Conservation (phyloP, 2,888 invertebrate genomes). For the Xylophagus ater region DNA sequence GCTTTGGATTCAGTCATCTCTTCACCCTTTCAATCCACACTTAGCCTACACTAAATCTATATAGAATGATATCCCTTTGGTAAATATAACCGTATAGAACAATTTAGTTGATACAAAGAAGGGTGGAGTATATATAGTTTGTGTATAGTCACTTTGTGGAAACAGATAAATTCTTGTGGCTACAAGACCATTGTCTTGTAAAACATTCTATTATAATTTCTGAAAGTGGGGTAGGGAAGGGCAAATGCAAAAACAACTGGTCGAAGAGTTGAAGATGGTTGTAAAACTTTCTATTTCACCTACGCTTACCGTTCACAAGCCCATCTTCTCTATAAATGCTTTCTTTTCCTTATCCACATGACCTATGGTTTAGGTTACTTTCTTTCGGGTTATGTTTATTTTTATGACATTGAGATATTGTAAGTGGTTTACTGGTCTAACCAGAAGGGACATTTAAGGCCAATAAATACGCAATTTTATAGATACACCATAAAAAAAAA, state of each 20-base stretch:
- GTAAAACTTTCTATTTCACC: slow-evolving; percentile 4
- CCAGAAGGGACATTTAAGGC: slow-evolving; percentile 22
- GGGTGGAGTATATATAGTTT: slow-evolving; percentile 5
- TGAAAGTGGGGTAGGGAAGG: slow-evolving; percentile 1
- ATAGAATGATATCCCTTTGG: no score
- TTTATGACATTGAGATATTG: slow-evolving; percentile 9
- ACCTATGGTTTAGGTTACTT: neutral
- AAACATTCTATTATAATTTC: no score
- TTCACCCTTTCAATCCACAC: neutral
- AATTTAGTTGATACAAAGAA: no score
- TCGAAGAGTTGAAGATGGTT: neutral
- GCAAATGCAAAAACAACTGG: neutral
- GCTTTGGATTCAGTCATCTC: neutral
- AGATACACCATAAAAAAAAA: slow-evolving; percentile 18
- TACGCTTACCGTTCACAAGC: no score
- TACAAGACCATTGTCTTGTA: slow-evolving; percentile 18
- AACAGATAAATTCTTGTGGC: slow-evolving; percentile 16
- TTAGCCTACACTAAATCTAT: no score
- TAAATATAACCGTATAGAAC: slow-evolving; percentile 2
- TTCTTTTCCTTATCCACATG: neutral
- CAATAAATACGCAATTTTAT: slow-evolving; percentile 26
- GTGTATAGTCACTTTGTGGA: slow-evolving; percentile 16
- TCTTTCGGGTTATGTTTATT: neutral
- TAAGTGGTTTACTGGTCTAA: slow-evolving; percentile 18
- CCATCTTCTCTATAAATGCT: slow-evolving; percentile 3